A percentile compares a stretch with the other conserved stretches of the same genome.
phyloP scores from a whole-genome alignment of 2,113 vertebrate species.

The Origma solitaria region DNA sequence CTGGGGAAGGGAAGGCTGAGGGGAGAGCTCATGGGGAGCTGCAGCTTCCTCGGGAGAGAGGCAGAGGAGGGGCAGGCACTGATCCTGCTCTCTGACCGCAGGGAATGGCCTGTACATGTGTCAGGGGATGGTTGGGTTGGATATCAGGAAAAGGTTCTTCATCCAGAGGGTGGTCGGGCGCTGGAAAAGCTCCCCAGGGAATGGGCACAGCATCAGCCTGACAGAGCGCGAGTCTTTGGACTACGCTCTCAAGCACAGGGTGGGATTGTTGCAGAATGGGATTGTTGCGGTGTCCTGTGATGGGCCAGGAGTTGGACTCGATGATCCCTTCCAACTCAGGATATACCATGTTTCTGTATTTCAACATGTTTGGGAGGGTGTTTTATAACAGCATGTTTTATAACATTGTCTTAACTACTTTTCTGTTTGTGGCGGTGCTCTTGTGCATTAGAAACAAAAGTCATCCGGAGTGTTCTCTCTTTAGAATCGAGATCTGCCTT shows the following conservation, averaged over 20 bases:
- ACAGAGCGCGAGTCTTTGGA: too few species aligned
- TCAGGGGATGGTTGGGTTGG: too few species aligned
- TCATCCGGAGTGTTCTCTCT: background rate
- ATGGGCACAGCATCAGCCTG: background rate
- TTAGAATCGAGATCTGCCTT: slow-evolving; percentile 79
- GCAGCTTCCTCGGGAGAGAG: background rate
- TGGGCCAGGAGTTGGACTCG: background rate
- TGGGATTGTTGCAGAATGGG: background rate
- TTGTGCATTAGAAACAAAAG: background rate
- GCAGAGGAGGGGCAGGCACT: too few species aligned
- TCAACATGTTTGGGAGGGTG: rapidly evolving
- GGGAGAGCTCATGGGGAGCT: too few species aligned
- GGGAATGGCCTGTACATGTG: too few species aligned
- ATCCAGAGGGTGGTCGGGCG: too few species aligned
- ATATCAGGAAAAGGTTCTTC: background rate
- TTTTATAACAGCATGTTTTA: rapidly evolving
- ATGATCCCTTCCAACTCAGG: background rate
- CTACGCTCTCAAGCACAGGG: rapidly evolving
- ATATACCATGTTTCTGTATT: background rate
- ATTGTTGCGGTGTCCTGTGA: background rate
- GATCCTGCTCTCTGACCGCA: background rate
- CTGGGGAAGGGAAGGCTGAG: too few species aligned
- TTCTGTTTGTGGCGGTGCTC: background rate
- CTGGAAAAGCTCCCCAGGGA: background rate
- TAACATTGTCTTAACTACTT: rapidly evolving